A percentile compares a stretch with the other conserved stretches of the same genome.
Evolutionary conservation across 2,113 vertebrate species (phyloP).

Genomic region (Cygnus atratus): DNA sequence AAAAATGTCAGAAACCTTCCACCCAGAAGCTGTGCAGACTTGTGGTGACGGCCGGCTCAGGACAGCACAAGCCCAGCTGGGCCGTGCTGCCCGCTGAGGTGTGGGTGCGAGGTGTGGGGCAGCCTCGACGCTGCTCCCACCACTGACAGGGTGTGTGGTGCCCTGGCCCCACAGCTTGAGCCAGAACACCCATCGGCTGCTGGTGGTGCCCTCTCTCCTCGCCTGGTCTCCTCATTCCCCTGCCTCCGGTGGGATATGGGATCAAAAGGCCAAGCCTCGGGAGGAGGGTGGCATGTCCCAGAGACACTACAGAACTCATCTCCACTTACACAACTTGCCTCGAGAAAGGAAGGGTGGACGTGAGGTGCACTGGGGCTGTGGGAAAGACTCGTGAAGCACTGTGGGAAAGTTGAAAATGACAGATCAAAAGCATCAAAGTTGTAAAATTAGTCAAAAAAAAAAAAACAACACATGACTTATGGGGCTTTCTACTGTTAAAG

Average conservation of each 20-base stretch:
- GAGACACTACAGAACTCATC: too few relatives aligned
- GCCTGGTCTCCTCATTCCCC: too few relatives aligned
- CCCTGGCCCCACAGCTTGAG: too few relatives aligned
- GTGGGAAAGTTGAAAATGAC: not conserved
- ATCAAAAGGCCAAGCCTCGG: not conserved
- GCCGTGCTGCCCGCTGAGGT: too few relatives aligned
- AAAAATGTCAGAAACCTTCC: not conserved
- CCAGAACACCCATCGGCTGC: too few relatives aligned
- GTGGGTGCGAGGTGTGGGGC: too few relatives aligned
- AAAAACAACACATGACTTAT: accelerated
- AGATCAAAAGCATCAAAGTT: accelerated
- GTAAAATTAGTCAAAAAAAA: not conserved
- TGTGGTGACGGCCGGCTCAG: not conserved
- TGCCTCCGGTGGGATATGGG: not conserved
- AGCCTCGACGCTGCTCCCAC: too few relatives aligned
- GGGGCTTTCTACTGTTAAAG: not conserved
- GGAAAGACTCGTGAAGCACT: not conserved
- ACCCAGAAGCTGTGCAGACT: not conserved
- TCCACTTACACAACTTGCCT: too few relatives aligned
- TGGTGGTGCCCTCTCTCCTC: too few relatives aligned
- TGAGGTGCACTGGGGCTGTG: too few relatives aligned
- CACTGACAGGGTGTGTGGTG: too few relatives aligned
- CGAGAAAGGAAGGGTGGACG: not conserved
- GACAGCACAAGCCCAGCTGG: too few relatives aligned
- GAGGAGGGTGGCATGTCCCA: not conserved